A percentile compares a stretch with the other conserved stretches of the same genome.
These are phyloP conservation scores for Plebejus melissa DNA, from an alignment of 2,888 invertebrate genomes.

Conservation along the genomic window DNA sequence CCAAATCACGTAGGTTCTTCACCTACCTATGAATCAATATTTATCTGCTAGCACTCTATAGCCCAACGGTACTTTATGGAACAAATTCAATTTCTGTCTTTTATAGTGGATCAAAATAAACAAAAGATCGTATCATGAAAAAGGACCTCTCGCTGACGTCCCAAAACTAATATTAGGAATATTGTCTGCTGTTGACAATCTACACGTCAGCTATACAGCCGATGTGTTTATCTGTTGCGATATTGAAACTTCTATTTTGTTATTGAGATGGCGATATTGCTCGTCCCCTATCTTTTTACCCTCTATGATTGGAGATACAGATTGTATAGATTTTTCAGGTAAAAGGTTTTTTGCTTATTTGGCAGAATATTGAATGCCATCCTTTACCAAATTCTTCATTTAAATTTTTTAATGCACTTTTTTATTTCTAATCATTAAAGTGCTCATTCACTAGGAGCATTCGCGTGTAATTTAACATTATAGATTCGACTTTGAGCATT, in stretches of 20 bases:
- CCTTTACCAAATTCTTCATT: not conserved
- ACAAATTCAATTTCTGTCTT: not conserved
- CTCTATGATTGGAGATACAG: not conserved
- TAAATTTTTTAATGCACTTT: not conserved
- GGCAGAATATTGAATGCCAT: not conserved
- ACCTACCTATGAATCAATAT: not conserved
- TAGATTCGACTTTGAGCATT: too few species aligned
- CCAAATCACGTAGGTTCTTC: too few species aligned
- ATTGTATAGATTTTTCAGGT: not conserved
- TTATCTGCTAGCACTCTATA: not conserved
- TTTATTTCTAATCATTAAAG: not conserved
- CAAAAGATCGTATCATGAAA: constrained; percentile 1
- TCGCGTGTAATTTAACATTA: too few species aligned
- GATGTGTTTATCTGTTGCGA: constrained; percentile 23
- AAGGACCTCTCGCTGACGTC: constrained; percentile 19
- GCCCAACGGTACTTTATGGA: not conserved
- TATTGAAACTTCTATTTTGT: constrained; percentile 26
- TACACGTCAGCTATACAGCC: constrained; percentile 25
- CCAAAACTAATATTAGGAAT: constrained; percentile 12
- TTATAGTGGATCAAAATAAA: not conserved
- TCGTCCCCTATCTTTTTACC: constrained; percentile 6
- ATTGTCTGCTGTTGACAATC: constrained; percentile 26
- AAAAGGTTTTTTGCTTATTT: not conserved
- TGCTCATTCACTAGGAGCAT: too few species aligned
- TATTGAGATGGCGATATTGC: constrained; percentile 14